Base-by-base conservation (phyloP, 2,888 invertebrate genomes). In the Ptycholaimellus sp. region DNA sequence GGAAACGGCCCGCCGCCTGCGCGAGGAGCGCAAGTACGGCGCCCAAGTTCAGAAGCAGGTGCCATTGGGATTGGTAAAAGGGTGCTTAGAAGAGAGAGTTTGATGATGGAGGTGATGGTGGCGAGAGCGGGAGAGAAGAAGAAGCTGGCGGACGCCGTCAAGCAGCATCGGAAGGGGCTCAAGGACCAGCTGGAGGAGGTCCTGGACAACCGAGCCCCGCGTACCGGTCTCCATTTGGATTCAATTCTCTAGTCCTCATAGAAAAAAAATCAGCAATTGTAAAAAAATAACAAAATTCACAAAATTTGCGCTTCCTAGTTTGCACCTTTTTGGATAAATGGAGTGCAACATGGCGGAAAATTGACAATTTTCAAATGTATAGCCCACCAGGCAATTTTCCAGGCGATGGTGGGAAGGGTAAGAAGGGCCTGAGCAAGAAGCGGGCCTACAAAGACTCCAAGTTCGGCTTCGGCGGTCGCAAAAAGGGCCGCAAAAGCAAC, bases 401-500 rank as follows among this genome's bases (percentile, higher is more conserved):
- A n/a, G n/a, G n/a, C n/a, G n/a, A n/a, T 9, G 30, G 35, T 2
- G 35, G 27, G 2, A 29, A 20, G 11, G 28, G 35, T 16, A 28
- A 21, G 4, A 25, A 28, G n/a, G 28, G 27, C 19, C 18, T 29
- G 14, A 45, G 45, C 41, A 56, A 56, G 45, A 47, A 43, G 41
- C 44, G 61, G 33, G 48, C 55, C 33, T 65, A 67, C 51, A 80
- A 78, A 55, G 74, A 83, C 56, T 68, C 73, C 39, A 83, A 78
- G 58, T 93, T 75, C 62, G 90, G 93, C 1, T 85, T 77, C 62
- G 90, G 93, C 23, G 90, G 90, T 1, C 82, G 81, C 58, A 93
- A 93, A 64, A 75, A 76, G 53, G 76, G 83, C 0, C 68, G 70
- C 0, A 93, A 93, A 59, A 63, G 70, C 32, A 93, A 93, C 54